Base-by-base conservation (phyloP, 2,888 invertebrate species). In the Phengaris arion region DNA sequence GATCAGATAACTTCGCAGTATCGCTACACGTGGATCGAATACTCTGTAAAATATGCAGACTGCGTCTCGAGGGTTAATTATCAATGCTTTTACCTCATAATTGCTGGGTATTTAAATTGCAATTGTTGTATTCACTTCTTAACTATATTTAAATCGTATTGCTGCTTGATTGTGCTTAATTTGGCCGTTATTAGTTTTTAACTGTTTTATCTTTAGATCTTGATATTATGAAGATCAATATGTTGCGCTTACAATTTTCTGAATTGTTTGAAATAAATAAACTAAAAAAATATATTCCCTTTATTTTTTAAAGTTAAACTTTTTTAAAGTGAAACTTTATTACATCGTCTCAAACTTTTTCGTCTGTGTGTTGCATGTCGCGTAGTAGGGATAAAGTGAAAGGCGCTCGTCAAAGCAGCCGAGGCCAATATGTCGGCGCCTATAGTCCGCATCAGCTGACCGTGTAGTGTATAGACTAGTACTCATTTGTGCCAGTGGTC, bases 11-110 rank as follows among this genome's bases (percentile, higher is more conserved):
- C 3, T 15, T 70, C 10, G 13, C 51, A 51, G 22, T 51, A 51
- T 70, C 48, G 52, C 15, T 70, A 51, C 70, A 51, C 70, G 51
- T 70, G 22, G 51, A 70, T 51, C 35, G 72, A 72, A 72, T 35
- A 54, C 7, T 13, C 35, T 13, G 13, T 72, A 2, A 72, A 70
- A 13, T 72, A 72, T 72, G 72, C 54, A 72, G 13, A 35, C 13
- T 13, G 72, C 8, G 72, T 54, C 35, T 35, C 72, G 6, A 12
- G 51, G 52, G 54, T 35, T 72, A 52, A 72, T 72, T 72, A 72
- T 54, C 52, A 22, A 22, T 35, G 72, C 52, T 52, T 72, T 72
- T 54, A 54, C 6, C 8, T 48, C 8, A 72, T 72, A 72, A 54
- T 72, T 45, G 72, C 6, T 15, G 22, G 70, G 35, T 51, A 52